phyloP scores from a whole-genome alignment of 2,888 invertebrate genomes.

The Sinotaia quadrata region DNA sequence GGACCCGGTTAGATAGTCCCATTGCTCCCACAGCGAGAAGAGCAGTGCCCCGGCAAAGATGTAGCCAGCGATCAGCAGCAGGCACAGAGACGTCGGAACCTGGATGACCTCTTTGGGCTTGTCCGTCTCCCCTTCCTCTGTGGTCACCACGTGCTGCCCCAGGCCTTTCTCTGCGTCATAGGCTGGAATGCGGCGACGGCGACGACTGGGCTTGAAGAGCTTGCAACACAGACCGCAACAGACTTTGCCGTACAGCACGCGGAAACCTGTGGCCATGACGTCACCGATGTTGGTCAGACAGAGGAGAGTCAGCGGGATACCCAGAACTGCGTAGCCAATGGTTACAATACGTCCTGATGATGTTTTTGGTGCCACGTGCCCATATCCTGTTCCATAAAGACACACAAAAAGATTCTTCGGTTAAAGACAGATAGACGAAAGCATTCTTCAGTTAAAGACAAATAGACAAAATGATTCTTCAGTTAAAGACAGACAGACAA shows the following conservation, averaged over 20 bases:
- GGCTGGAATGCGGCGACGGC: slow-evolving; percentile 40
- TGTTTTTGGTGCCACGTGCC: slow-evolving; percentile 70
- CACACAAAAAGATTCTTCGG: too few relatives aligned
- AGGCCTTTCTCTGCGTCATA: slow-evolving; percentile 61
- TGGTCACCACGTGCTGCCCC: slow-evolving; percentile 39
- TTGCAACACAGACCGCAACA: slow-evolving; percentile 68
- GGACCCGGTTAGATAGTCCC: slow-evolving; percentile 65
- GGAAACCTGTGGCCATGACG: slow-evolving; percentile 71
- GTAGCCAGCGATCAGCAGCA: slow-evolving; percentile 68
- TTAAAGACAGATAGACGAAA: too few relatives aligned
- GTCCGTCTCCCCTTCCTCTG: slow-evolving; percentile 52
- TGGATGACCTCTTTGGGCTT: slow-evolving; percentile 63
- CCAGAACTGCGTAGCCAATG: slow-evolving; percentile 68
- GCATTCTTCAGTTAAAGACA: too few relatives aligned
- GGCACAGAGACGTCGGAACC: slow-evolving; percentile 70
- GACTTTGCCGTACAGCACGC: slow-evolving; percentile 76
- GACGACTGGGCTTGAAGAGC: slow-evolving; percentile 53
- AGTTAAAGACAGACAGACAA: neutral
- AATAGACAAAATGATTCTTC: too few relatives aligned
- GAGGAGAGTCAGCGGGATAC: slow-evolving; percentile 68
- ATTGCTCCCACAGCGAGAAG: slow-evolving; percentile 69
- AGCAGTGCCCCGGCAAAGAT: slow-evolving; percentile 69
- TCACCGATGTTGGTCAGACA: slow-evolving; percentile 70
- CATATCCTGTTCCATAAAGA: slow-evolving; percentile 63
- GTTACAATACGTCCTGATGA: slow-evolving; percentile 66